phyloP scores from a whole-genome alignment of 2,113 vertebrate genomes.

The Romanogobio albipinnatus region DNA sequence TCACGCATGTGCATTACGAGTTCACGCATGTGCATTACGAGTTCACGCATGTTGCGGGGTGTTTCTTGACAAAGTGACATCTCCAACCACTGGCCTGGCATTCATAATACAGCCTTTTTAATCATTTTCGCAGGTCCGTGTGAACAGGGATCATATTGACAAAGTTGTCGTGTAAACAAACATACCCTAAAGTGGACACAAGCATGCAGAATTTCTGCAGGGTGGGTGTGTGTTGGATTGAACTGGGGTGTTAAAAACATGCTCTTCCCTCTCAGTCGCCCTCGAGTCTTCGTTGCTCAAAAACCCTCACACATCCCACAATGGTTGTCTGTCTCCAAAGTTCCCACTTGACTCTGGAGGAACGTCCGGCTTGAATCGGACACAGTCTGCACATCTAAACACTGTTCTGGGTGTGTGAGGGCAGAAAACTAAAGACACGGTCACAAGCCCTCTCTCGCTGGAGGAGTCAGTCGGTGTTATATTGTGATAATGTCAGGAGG shows the following conservation, averaged over 20 bases:
- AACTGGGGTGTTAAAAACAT: constrained; percentile 35
- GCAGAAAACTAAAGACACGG: not conserved
- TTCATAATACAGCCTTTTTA: too few relatives aligned
- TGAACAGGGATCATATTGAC: too few relatives aligned
- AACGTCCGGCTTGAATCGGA: constrained; percentile 50
- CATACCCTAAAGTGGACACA: not conserved
- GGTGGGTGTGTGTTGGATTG: constrained; percentile 17
- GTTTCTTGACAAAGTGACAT: too few relatives aligned
- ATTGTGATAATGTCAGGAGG: constrained; percentile 31
- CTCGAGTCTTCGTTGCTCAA: constrained; percentile 30
- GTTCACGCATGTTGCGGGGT: too few relatives aligned
- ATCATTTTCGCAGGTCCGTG: too few relatives aligned
- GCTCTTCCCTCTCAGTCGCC: constrained; percentile 9
- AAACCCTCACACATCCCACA: constrained; percentile 32
- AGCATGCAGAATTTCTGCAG: constrained; percentile 31
- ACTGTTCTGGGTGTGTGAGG: constrained; percentile 19
- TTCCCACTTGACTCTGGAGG: constrained; percentile 40
- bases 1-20: too few relatives aligned
- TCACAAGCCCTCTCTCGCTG: not conserved
- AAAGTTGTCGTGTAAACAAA: too few relatives aligned
- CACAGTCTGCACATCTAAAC: constrained; percentile 8
- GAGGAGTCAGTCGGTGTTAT: not conserved
- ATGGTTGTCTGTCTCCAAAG: constrained; percentile 45
- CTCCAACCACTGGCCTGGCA: too few relatives aligned
- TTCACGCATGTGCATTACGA: too few relatives aligned